Percentiles rank a stretch among this genome's conserved stretches.
These are phyloP conservation scores for Orthonyx spaldingii DNA, from an alignment of 2,113 vertebrate species.

Conservation along the genomic window DNA sequence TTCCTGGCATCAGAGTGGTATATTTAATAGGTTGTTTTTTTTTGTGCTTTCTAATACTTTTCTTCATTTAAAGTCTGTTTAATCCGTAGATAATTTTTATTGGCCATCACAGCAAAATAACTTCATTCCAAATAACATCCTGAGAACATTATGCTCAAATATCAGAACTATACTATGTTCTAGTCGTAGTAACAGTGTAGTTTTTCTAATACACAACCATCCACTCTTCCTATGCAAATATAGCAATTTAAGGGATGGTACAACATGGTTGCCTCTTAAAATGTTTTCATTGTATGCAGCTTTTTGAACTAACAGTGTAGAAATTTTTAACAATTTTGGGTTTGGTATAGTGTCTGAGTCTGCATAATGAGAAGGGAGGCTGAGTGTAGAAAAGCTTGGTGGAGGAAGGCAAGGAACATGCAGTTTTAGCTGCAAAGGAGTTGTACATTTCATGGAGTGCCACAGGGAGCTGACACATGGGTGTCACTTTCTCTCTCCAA, in stretches of 20 bases:
- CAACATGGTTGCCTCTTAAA: conserved; percentile 52
- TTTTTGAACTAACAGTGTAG: not conserved
- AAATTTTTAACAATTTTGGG: not conserved
- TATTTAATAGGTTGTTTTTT: not conserved
- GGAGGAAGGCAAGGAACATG: not conserved
- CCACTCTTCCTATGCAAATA: conserved; percentile 62
- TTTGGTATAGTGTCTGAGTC: not conserved
- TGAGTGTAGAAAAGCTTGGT: not conserved
- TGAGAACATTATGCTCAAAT: conserved; percentile 40
- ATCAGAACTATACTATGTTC: conserved; percentile 32
- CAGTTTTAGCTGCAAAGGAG: not conserved
- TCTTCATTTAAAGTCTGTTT: not conserved
- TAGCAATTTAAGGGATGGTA: conserved; percentile 45
- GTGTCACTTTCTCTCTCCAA: not conserved
- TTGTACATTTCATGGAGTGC: not conserved
- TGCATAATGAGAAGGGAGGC: not conserved
- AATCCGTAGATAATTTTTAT: not conserved
- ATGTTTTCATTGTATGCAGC: not conserved
- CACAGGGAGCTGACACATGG: not conserved
- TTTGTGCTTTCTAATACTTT: not conserved
- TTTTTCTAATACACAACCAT: conserved; percentile 52
- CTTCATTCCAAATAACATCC: conserved; percentile 33
- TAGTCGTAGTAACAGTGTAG: not conserved
- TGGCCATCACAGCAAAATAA: not conserved
- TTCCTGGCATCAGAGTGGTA: not conserved